phyloP scores from a whole-genome alignment of 1,140 invertebrate genomes.

The Plodia interpunctella region DNA sequence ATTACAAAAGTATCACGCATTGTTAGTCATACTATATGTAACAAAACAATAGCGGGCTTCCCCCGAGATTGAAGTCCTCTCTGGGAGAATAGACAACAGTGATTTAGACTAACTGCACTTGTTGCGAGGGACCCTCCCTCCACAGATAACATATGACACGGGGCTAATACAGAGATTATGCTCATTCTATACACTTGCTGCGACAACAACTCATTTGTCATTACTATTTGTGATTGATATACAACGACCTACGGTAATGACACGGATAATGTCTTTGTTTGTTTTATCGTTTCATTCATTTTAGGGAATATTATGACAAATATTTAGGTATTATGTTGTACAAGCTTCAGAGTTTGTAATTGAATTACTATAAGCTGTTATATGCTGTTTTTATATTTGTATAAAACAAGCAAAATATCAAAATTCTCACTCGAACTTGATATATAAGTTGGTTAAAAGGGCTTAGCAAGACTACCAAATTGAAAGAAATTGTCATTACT shows the following conservation, averaged over 20 bases:
- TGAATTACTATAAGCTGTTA: too few relatives aligned
- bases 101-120: slow-evolving; percentile 72
- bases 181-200: slow-evolving; percentile 37
- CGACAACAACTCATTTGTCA: slow-evolving; percentile 19
- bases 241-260: background rate
- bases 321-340: too few relatives aligned
- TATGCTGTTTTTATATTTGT: too few relatives aligned
- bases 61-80: slow-evolving; percentile 54
- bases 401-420: too few relatives aligned
- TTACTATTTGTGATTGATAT: slow-evolving; percentile 14
- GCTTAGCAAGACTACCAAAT: too few relatives aligned
- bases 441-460: too few relatives aligned
- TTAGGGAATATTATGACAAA: too few relatives aligned
- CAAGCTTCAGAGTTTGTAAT: too few relatives aligned
- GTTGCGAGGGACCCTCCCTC: slow-evolving; percentile 43
- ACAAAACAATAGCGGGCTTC: slow-evolving; percentile 51
- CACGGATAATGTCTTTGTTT: too few relatives aligned
- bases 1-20: slow-evolving; percentile 38
- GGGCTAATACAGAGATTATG: slow-evolving; percentile 54
- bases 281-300: too few relatives aligned
- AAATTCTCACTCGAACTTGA: too few relatives aligned
- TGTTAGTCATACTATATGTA: slow-evolving; percentile 25
- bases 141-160: slow-evolving; percentile 50
- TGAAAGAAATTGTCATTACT: too few relatives aligned
- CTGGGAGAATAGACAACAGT: slow-evolving; percentile 41